Conservation (phyloP, 23 tunicate species). For the Botrylloides violaceus region DNA sequence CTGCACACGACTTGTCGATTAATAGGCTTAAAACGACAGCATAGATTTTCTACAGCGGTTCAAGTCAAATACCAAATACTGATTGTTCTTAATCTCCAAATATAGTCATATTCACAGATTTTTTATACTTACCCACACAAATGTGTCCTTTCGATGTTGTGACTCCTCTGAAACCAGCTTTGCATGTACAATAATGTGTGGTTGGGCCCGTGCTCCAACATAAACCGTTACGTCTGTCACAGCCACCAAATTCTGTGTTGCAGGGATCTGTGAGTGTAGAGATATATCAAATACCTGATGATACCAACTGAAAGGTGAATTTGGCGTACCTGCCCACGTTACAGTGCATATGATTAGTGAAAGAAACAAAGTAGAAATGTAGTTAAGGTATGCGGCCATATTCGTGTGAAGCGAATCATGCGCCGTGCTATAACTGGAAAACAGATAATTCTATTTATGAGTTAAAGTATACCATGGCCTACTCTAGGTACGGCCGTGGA, state of each 20-base stretch:
- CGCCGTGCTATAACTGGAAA: too few relatives aligned
- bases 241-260: not conserved
- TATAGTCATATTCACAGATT: not conserved
- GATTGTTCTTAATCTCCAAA: not conserved
- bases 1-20: too few relatives aligned
- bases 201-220: conserved; percentile 19
- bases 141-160: not conserved
- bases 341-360: not conserved
- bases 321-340: not conserved
- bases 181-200: conserved; percentile 11
- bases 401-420: too few relatives aligned
- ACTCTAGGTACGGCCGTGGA: too few relatives aligned
- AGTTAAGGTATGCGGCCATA: not conserved
- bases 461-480: too few relatives aligned
- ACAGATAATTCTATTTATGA: too few relatives aligned
- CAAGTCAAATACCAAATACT: not conserved
- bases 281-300: not conserved
- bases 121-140: conserved; percentile 21
- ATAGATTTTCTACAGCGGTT: not conserved
- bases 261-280: conserved; percentile 6
- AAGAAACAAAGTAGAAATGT: not conserved
- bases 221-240: conserved; percentile 2
- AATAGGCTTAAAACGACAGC: too few relatives aligned
- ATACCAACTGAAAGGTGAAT: too few relatives aligned
- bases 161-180: conserved; percentile 1